These are phyloP conservation scores for Urocyon cinereoargenteus DNA, from an alignment of 2,797 vertebrate species.

Conservation along the genomic window DNA sequence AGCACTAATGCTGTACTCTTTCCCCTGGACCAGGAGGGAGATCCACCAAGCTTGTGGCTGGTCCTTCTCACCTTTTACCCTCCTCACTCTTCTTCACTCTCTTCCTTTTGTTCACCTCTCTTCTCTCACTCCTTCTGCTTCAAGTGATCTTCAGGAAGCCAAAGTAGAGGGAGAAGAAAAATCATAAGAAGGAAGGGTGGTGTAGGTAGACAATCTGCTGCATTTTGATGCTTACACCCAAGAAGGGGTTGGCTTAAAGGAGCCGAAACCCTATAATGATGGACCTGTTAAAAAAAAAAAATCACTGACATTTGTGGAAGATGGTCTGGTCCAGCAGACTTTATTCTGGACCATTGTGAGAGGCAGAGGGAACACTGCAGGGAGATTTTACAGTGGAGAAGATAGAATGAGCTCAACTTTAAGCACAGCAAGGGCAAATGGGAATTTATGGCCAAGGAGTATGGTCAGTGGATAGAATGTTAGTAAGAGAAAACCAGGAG, in stretches of 20 bases:
- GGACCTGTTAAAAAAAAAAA: not conserved
- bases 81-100: not conserved
- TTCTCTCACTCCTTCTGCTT: not conserved
- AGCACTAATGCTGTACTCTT: too few species aligned
- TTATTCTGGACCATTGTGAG: not conserved
- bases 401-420: not conserved
- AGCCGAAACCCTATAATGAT: not conserved
- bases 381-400: not conserved
- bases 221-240: not conserved
- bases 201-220: not conserved
- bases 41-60: not conserved
- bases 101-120: not conserved
- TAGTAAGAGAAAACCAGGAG: not conserved
- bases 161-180: not conserved
- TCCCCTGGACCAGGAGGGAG: too few species aligned
- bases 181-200: not conserved
- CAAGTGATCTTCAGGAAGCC: not conserved
- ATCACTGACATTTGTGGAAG: not conserved
- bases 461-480: not conserved
- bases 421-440: not conserved
- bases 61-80: not conserved
- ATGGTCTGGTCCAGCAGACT: too few species aligned
- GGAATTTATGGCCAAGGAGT: not conserved
- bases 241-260: not conserved
- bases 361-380: not conserved